These are phyloP conservation scores for Sitophilus oryzae DNA, from an alignment of 1,140 invertebrate species.

Conservation along the genomic window DNA sequence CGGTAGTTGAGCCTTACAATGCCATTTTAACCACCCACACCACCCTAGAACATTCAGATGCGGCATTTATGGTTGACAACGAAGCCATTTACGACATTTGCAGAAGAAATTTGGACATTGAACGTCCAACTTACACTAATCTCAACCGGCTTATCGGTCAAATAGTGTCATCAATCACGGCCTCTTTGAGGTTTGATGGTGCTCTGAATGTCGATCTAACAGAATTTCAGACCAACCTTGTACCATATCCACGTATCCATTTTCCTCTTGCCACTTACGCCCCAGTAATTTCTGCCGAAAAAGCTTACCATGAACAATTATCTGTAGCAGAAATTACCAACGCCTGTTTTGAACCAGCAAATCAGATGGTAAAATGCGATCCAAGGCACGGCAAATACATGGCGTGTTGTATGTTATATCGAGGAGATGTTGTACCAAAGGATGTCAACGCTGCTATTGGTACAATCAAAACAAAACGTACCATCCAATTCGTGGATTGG, in stretches of 20 bases:
- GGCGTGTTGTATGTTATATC: constrained; percentile 64
- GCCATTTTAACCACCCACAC: constrained; percentile 75
- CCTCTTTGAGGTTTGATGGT: constrained; percentile 83
- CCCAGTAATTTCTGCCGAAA: constrained; percentile 78
- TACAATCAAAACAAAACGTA: constrained; percentile 79
- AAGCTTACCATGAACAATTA: constrained; percentile 49
- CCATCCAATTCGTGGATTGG: constrained; percentile 78
- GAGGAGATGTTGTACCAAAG: constrained; percentile 66
- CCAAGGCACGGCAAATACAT: constrained; percentile 86
- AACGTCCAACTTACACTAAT: constrained; percentile 75
- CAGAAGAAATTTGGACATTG: constrained; percentile 79
- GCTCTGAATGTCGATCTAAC: constrained; percentile 84
- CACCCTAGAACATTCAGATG: constrained; percentile 78
- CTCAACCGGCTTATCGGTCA: constrained; percentile 77
- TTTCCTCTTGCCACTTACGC: constrained; percentile 81
- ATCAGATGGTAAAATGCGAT: constrained; percentile 92
- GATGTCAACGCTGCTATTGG: constrained; percentile 85
- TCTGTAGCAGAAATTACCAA: constrained; percentile 84
- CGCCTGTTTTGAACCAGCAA: constrained; percentile 82
- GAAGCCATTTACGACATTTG: constrained; percentile 91
- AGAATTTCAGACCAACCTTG: constrained; percentile 86
- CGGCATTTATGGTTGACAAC: constrained; percentile 84
- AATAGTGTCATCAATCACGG: constrained; percentile 82
- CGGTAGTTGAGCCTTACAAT: constrained; percentile 88
- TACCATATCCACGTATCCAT: constrained; percentile 78